These are phyloP conservation scores for Pelobates fuscus DNA, from an alignment of 2,113 vertebrate species.

Conservation along the genomic window DNA sequence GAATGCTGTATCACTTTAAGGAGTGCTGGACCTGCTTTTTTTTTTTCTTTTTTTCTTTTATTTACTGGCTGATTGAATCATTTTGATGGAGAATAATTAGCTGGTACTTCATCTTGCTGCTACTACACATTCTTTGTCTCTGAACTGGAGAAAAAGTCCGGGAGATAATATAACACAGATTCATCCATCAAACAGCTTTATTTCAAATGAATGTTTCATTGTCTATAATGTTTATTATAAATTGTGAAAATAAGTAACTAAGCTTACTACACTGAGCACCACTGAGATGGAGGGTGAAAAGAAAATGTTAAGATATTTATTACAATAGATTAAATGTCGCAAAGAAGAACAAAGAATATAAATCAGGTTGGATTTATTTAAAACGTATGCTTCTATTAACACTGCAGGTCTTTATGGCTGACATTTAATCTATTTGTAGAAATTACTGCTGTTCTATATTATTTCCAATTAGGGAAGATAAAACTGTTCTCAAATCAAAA, in stretches of 20 bases:
- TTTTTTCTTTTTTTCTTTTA: too few species aligned
- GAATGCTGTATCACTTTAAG: too few species aligned
- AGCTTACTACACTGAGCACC: background rate
- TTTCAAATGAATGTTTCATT: background rate
- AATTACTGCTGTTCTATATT: constrained; percentile 24
- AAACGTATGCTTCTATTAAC: constrained; percentile 46
- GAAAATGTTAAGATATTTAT: constrained; percentile 34
- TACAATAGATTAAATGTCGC: constrained; percentile 51
- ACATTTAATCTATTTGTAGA: constrained; percentile 41
- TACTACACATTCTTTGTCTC: too few species aligned
- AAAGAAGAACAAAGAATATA: constrained; percentile 43
- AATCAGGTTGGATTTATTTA: constrained; percentile 47
- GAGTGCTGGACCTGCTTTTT: too few species aligned
- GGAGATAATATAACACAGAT: too few species aligned
- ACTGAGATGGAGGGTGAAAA: background rate
- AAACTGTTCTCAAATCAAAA: constrained; percentile 10
- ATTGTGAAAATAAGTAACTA: constrained; percentile 25
- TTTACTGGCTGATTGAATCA: too few species aligned
- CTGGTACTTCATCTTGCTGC: too few species aligned
- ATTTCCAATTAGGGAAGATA: constrained; percentile 40
- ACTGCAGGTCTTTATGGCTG: constrained; percentile 44
- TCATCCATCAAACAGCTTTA: background rate
- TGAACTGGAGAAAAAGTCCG: background rate
- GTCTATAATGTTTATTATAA: background rate
- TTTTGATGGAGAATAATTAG: too few species aligned